Evolutionary conservation across 2,113 vertebrate species (phyloP).

Genomic region (Nibea albiflora): DNA sequence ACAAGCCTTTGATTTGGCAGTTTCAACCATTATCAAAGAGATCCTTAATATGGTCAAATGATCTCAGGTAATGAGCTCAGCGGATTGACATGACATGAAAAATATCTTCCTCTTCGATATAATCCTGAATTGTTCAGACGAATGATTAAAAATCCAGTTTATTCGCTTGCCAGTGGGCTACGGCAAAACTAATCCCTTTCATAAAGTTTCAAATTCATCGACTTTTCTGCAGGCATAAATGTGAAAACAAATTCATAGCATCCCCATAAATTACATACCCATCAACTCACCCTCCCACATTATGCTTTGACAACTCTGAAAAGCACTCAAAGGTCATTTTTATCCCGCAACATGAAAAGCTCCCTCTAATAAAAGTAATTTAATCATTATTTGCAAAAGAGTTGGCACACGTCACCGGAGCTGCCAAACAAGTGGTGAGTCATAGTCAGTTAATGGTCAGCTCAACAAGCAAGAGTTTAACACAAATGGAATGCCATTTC

Average conservation of each 20-base stretch:
- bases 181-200: constrained; percentile 12
- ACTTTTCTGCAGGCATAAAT: constrained; percentile 14
- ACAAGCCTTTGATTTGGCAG: constrained; percentile 56
- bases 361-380: constrained; percentile 65
- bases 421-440: constrained; percentile 72
- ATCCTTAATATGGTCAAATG: constrained; percentile 57
- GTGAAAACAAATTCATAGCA: constrained; percentile 57
- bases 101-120: constrained; percentile 5
- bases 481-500: constrained; percentile 70
- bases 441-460: constrained; percentile 70
- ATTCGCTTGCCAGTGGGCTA: not conserved
- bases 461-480: constrained; percentile 65
- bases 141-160: constrained; percentile 37
- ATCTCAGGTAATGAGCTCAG: constrained; percentile 26
- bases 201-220: constrained; percentile 33
- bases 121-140: constrained; percentile 35
- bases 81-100: constrained; percentile 10
- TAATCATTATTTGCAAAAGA: constrained; percentile 70
- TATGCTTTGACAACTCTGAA: constrained; percentile 73
- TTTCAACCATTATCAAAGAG: constrained; percentile 64
- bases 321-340: constrained; percentile 75
- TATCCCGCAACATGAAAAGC: constrained; percentile 64
- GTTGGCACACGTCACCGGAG: constrained; percentile 51
- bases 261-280: constrained; percentile 71
- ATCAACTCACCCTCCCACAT: constrained; percentile 74